These are phyloP conservation scores for Meliscaeva auricollis DNA, from an alignment of 2,888 invertebrate species.

Conservation along the genomic window DNA sequence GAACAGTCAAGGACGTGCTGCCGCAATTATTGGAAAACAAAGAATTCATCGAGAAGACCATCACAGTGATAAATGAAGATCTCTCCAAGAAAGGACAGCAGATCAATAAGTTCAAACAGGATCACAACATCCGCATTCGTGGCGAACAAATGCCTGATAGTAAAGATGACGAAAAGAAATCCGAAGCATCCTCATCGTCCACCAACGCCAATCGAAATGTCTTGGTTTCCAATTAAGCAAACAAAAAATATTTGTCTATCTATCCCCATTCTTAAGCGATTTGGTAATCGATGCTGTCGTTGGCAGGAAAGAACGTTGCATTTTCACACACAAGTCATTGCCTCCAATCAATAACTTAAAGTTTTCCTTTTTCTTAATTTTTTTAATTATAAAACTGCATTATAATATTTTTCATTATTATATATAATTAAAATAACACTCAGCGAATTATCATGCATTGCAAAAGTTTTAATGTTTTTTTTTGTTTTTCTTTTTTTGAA, in stretches of 20 bases:
- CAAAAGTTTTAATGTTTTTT: slow-evolving; percentile 15
- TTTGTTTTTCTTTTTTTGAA: neutral
- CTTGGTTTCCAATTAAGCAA: slow-evolving; percentile 84
- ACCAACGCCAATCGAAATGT: slow-evolving; percentile 85
- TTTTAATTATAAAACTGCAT: slow-evolving; percentile 21
- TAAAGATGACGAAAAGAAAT: slow-evolving; percentile 79
- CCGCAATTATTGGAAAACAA: slow-evolving; percentile 92
- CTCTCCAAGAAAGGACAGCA: slow-evolving; percentile 94
- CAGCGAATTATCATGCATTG: slow-evolving; percentile 60
- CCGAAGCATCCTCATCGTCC: slow-evolving; percentile 79
- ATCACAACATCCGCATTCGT: slow-evolving; percentile 93
- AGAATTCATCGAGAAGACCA: slow-evolving; percentile 91
- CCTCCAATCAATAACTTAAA: slow-evolving; percentile 57
- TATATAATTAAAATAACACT: slow-evolving; percentile 34
- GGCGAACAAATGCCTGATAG: slow-evolving; percentile 86
- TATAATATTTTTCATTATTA: slow-evolving; percentile 52
- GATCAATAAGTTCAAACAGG: slow-evolving; percentile 96
- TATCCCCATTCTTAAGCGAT: slow-evolving; percentile 3
- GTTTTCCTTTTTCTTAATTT: slow-evolving; percentile 33
- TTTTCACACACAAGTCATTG: slow-evolving; percentile 61
- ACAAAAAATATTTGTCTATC: neutral
- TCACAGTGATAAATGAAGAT: slow-evolving; percentile 91
- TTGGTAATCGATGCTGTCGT: slow-evolving; percentile 18
- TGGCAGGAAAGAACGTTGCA: slow-evolving; percentile 45
- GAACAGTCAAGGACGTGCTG: slow-evolving; percentile 95